phyloP scores from a whole-genome alignment of 2,113 vertebrate species.

The Tretioscincus oriximinensis region DNA sequence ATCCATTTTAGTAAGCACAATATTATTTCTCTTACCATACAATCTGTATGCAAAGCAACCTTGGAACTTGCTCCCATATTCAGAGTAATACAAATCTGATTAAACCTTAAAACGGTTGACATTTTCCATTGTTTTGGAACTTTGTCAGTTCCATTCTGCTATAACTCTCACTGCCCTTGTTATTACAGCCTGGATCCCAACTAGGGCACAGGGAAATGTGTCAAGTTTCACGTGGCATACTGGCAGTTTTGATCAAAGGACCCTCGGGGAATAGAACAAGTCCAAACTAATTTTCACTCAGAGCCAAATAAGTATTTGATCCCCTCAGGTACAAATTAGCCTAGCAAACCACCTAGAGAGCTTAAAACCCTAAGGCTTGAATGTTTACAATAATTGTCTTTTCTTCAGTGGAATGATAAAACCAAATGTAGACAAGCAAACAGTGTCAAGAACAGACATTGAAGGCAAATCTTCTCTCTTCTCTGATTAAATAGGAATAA shows the following conservation, averaged over 20 bases:
- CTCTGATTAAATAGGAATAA: not conserved
- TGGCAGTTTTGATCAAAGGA: constrained; percentile 38
- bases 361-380: not conserved
- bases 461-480: constrained; percentile 16
- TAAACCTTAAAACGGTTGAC: not conserved
- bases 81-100: not conserved
- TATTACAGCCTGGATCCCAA: constrained; percentile 35
- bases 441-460: not conserved
- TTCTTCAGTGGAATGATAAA: constrained; percentile 30
- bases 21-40: not conserved
- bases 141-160: constrained; percentile 31
- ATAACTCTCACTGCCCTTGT: constrained; percentile 20
- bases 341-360: constrained; percentile 5
- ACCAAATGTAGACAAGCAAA: constrained; percentile 1
- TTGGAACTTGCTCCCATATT: not conserved
- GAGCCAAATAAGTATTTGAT: constrained; percentile 35
- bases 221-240: constrained; percentile 11
- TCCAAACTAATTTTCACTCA: constrained; percentile 32
- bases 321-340: constrained; percentile 38
- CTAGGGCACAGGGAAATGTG: constrained; percentile 32
- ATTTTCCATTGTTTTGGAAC: not conserved
- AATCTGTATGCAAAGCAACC: not conserved
- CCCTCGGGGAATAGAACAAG: constrained; percentile 27
- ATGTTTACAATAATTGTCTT: constrained; percentile 13
- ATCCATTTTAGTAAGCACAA: not conserved